These are phyloP conservation scores for Xestia ashworthii DNA, from an alignment of 2,888 invertebrate genomes.

Conservation along the genomic window DNA sequence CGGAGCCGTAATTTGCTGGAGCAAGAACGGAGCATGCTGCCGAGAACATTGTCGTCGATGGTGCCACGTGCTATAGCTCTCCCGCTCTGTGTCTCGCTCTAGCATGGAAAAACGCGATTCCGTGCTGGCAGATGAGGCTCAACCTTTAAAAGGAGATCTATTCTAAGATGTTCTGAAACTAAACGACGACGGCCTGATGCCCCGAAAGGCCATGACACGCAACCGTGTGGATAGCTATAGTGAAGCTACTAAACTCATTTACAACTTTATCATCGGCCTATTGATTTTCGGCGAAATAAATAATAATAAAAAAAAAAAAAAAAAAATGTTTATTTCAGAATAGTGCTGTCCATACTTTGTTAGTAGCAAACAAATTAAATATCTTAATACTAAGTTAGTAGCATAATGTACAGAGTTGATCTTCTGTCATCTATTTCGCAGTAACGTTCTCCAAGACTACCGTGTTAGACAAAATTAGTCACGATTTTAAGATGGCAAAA, in stretches of 20 bases:
- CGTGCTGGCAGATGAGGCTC: not conserved
- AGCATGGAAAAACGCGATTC: too few relatives aligned
- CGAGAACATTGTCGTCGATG: not conserved
- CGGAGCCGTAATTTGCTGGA: not conserved
- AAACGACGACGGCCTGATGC: not conserved
- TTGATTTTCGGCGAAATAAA: not conserved
- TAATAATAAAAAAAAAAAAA: too few relatives aligned
- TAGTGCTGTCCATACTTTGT: too few relatives aligned
- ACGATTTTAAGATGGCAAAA: conserved; percentile 61
- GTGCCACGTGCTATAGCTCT: too few relatives aligned
- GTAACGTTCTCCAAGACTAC: conserved; percentile 30
- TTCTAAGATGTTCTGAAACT: not conserved
- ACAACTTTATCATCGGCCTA: not conserved
- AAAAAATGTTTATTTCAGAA: too few relatives aligned
- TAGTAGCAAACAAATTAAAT: too few relatives aligned
- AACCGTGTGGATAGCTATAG: not conserved
- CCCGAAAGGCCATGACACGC: not conserved
- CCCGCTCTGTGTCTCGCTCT: too few relatives aligned
- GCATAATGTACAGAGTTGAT: not conserved
- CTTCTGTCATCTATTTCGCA: conserved; percentile 19
- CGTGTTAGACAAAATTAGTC: conserved; percentile 51
- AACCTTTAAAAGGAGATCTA: not conserved
- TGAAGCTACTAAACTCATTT: not conserved
- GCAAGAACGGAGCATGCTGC: not conserved
- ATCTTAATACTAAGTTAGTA: too few relatives aligned